Conservation (phyloP, 1,140 invertebrate genomes). For the Nasonia longicornis region DNA sequence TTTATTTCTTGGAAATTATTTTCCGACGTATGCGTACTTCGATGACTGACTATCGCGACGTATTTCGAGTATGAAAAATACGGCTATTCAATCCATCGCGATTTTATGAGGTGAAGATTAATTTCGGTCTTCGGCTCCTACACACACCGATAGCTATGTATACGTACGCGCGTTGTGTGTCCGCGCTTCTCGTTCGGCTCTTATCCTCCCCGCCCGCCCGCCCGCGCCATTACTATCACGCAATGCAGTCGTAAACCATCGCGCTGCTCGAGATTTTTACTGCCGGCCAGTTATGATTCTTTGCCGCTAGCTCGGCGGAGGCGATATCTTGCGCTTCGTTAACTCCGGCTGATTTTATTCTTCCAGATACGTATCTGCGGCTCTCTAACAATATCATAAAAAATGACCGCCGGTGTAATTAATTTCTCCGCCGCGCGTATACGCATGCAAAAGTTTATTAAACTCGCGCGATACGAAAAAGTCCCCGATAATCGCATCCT, state of each 20-base stretch:
- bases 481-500: neutral
- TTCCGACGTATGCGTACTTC: neutral
- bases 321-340: slow-evolving; percentile 41
- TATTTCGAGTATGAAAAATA: neutral
- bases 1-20: neutral
- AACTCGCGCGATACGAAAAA: too few relatives aligned
- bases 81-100: neutral
- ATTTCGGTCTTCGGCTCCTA: slow-evolving; percentile 10
- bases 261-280: slow-evolving; percentile 39
- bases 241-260: slow-evolving; percentile 44
- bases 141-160: too few relatives aligned
- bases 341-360: slow-evolving; percentile 41
- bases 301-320: neutral
- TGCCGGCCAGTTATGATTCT: slow-evolving; percentile 38
- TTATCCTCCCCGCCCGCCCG: slow-evolving; percentile 1
- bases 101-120: slow-evolving; percentile 38
- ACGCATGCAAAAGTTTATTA: neutral
- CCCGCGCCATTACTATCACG: slow-evolving; percentile 37
- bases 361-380: slow-evolving; percentile 37
- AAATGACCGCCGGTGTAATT: slow-evolving; percentile 23
- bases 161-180: neutral
- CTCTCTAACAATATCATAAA: slow-evolving; percentile 35
- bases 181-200: slow-evolving; percentile 36
- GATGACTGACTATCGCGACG: neutral
- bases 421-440: slow-evolving; percentile 30